Evolutionary conservation across 2,888 invertebrate genomes (phyloP).

Genomic region (Tryphoninae sp.): DNA sequence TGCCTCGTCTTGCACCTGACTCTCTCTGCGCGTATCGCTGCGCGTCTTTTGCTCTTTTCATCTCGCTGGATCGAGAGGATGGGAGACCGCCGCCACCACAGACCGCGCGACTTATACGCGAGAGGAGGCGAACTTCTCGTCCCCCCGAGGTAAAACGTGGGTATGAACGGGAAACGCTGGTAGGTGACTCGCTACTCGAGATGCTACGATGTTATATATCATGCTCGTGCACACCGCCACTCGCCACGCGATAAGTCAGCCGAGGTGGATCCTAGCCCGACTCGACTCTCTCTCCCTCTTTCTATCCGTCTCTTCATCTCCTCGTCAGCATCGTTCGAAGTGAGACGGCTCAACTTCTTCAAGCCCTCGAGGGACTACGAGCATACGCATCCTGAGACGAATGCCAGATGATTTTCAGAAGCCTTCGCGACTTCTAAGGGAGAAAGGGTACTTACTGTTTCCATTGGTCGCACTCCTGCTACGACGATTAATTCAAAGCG

Average conservation of each 20-base stretch:
- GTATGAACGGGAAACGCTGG: slow-evolving; percentile 17
- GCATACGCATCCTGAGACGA: slow-evolving; percentile 33
- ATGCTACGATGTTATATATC: slow-evolving; percentile 22
- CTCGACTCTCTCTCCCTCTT: slow-evolving; percentile 36
- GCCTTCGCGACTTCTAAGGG: not conserved
- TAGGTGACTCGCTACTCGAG: slow-evolving; percentile 15
- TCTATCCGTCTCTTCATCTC: slow-evolving; percentile 25
- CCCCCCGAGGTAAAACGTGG: slow-evolving; percentile 32
- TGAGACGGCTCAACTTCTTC: slow-evolving; percentile 57
- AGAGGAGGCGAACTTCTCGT: slow-evolving; percentile 49
- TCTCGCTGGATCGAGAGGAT: not conserved
- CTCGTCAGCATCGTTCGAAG: slow-evolving; percentile 36
- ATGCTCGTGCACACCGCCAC: not conserved
- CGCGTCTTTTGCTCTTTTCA: not conserved
- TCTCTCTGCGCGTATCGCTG: not conserved
- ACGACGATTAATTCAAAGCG: not conserved
- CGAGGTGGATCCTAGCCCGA: slow-evolving; percentile 22
- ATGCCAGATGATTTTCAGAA: slow-evolving; percentile 45
- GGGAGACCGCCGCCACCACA: slow-evolving; percentile 2
- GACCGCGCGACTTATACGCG: slow-evolving; percentile 52
- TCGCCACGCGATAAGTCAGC: slow-evolving; percentile 20
- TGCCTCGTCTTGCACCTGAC: slow-evolving; percentile 51
- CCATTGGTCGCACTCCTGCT: not conserved
- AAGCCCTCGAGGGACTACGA: slow-evolving; percentile 47
- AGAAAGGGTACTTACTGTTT: slow-evolving; percentile 30